Percentiles rank a stretch among this genome's conserved stretches.
Conservation (phyloP, 2,888 invertebrate genomes). For the Dicroscelio sp. region DNA sequence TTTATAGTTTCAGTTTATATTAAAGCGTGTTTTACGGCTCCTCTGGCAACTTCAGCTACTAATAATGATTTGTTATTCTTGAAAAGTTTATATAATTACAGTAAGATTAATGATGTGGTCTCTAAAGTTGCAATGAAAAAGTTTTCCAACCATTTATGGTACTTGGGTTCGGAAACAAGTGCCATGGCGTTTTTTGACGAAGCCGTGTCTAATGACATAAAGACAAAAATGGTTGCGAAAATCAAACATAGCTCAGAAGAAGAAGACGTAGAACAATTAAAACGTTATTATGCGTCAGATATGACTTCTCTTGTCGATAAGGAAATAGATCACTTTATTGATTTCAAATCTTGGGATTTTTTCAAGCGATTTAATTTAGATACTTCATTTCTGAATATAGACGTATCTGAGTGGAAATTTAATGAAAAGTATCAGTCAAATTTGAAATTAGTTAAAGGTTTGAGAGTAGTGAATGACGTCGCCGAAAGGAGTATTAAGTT, state of each 20-base stretch:
- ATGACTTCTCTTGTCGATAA: background rate
- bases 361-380: background rate
- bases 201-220: background rate
- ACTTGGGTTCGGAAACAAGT: background rate
- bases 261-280: background rate
- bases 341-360: background rate
- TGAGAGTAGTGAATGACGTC: background rate
- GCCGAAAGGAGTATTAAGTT: background rate
- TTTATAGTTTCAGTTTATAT: background rate
- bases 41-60: background rate
- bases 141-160: slow-evolving; percentile 18
- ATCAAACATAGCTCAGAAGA: background rate
- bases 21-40: background rate
- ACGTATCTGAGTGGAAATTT: background rate
- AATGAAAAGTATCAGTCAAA: slow-evolving; percentile 21
- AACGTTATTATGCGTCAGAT: slow-evolving; percentile 34
- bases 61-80: slow-evolving; percentile 9
- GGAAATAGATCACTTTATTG: slow-evolving; percentile 18
- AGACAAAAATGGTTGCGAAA: slow-evolving; percentile 24
- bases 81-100: slow-evolving; percentile 9
- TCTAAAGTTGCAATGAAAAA: slow-evolving; percentile 16
- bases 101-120: background rate
- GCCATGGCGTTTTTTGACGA: slow-evolving; percentile 39
- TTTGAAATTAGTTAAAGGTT: slow-evolving; percentile 13
- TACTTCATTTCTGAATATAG: background rate